Conservation (phyloP, 2,113 vertebrate genomes). For the Sebastes fasciatus region DNA sequence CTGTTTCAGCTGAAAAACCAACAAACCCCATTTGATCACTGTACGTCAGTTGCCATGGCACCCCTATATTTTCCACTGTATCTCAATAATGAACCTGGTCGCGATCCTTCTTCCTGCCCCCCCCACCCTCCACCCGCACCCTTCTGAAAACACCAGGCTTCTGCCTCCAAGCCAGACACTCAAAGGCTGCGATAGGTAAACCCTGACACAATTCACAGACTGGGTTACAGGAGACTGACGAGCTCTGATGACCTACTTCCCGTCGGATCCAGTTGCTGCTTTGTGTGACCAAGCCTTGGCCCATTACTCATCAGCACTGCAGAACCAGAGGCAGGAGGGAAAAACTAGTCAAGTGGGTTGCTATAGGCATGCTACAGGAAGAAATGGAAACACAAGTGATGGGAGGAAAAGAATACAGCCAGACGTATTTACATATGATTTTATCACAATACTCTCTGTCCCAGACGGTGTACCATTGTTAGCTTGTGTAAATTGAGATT, state of each 20-base stretch:
- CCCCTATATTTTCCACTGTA: conserved; percentile 47
- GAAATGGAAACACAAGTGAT: conserved; percentile 63
- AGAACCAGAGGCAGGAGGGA: conserved; percentile 32
- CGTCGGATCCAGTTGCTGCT: conserved; percentile 68
- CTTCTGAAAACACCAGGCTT: conserved; percentile 24
- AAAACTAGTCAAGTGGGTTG: conserved; percentile 53
- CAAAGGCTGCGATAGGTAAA: conserved; percentile 45
- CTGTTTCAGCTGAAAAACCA: conserved; percentile 54
- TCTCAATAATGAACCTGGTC: conserved; percentile 49
- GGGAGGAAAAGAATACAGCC: conserved; percentile 57
- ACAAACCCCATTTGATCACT: conserved; percentile 41
- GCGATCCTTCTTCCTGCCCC: neutral
- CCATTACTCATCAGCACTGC: conserved; percentile 52
- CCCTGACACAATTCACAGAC: conserved; percentile 62
- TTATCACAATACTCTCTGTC: conserved; percentile 59
- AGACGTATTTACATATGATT: conserved; percentile 66
- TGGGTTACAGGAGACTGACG: conserved; percentile 58
- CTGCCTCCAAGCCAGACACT: conserved; percentile 42
- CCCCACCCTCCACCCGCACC: neutral
- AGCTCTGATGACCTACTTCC: conserved; percentile 71
- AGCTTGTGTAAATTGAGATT: conserved; percentile 66
- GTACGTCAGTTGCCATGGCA: conserved; percentile 55
- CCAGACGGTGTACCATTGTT: conserved; percentile 58
- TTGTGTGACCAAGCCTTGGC: conserved; percentile 52
- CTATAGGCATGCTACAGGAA: conserved; percentile 70